These are phyloP conservation scores for Xenopus borealis DNA, from an alignment of 2,113 vertebrate genomes.

Conservation along the genomic window DNA sequence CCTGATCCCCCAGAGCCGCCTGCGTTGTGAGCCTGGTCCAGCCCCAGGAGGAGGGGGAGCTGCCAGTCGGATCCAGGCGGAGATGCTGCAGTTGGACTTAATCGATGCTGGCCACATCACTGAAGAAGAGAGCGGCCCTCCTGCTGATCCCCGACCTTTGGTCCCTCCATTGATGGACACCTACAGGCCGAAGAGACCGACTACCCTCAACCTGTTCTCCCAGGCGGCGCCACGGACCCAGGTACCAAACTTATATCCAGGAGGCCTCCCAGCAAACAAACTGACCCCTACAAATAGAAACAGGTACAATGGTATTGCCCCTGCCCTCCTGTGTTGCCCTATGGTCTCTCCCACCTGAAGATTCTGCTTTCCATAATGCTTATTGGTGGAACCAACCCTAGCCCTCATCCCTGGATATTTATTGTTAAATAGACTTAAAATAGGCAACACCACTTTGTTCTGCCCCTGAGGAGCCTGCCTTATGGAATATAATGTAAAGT, in stretches of 20 bases:
- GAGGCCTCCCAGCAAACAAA: no score
- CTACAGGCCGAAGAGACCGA: constrained; percentile 91
- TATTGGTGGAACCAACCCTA: no score
- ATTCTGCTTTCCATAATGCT: no score
- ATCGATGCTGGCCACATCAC: constrained; percentile 78
- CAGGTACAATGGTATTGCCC: no score
- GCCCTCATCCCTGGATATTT: no score
- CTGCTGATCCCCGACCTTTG: constrained; percentile 61
- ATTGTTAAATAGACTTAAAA: no score
- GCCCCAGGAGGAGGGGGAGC: constrained; percentile 74
- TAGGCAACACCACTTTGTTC: no score
- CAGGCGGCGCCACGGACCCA: constrained; percentile 93
- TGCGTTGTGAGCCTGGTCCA: constrained; percentile 60
- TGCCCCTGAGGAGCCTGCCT: no score
- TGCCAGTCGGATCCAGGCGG: constrained; percentile 81
- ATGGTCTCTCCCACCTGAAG: no score
- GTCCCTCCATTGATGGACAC: constrained; percentile 78
- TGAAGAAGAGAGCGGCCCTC: constrained; percentile 56
- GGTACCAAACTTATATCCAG: constrained; percentile 60
- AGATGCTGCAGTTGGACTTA: constrained; percentile 92
- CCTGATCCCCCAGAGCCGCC: constrained; percentile 71
- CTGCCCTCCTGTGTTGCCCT: no score
- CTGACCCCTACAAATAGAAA: no score
- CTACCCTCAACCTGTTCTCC: constrained; percentile 94
- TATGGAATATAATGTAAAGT: no score